A percentile compares a stretch with the other conserved stretches of the same genome.
These are phyloP conservation scores for Gnathochromis pfefferi DNA, from an alignment of 2,113 vertebrate species.

Conservation along the genomic window DNA sequence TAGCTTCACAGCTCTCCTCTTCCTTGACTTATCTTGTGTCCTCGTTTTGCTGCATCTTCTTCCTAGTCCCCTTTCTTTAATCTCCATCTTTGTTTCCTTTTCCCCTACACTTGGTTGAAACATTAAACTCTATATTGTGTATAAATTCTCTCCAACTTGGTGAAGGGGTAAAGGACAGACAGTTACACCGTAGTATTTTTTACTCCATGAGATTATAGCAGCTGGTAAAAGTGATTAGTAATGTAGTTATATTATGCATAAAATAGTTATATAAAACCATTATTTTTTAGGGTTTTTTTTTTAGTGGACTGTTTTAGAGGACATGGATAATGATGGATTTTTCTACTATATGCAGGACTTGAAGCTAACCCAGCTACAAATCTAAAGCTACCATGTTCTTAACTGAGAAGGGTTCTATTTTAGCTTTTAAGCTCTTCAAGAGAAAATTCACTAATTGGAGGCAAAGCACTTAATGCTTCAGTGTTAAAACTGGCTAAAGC, in stretches of 20 bases:
- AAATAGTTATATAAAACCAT: background rate
- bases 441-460: background rate
- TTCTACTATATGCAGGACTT: background rate
- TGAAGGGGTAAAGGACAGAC: background rate
- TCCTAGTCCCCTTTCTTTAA: background rate
- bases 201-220: background rate
- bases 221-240: background rate
- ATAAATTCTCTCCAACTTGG: background rate
- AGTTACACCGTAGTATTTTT: background rate
- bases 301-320: background rate
- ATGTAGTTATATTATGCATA: background rate
- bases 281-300: accelerated
- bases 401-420: background rate
- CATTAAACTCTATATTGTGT: background rate
- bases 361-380: background rate
- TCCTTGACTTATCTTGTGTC: background rate
- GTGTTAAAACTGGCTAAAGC: background rate
- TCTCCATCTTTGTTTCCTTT: background rate
- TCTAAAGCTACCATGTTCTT: background rate
- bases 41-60: background rate
- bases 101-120: background rate
- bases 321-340: no score
- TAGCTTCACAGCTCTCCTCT: background rate
- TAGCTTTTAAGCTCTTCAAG: background rate
- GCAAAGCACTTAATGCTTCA: background rate